Evolutionary conservation across 1,140 invertebrate species (phyloP).

Genomic region (Diuraphis noxia): DNA sequence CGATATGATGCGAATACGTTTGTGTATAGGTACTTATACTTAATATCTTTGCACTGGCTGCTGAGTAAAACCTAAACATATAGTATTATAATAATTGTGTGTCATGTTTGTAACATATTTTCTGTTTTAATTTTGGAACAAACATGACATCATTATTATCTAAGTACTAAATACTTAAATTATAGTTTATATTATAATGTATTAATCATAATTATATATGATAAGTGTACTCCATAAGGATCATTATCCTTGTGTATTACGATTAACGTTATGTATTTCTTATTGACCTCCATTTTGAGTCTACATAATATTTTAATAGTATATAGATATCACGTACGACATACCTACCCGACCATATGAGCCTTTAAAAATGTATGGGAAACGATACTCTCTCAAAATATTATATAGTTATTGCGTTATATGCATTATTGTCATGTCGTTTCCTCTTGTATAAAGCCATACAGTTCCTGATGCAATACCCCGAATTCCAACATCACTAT

Average conservation of each 20-base stretch:
- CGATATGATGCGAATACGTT: background rate
- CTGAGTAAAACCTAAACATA: background rate
- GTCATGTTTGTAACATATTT: slow-evolving; percentile 41
- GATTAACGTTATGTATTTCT: background rate
- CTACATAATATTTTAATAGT: background rate
- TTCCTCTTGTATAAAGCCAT: slow-evolving; percentile 33
- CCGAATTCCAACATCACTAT: slow-evolving; percentile 53
- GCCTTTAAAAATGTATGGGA: background rate
- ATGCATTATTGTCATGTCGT: background rate
- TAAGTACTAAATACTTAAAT: background rate
- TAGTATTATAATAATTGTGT: background rate
- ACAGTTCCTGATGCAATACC: slow-evolving; percentile 53
- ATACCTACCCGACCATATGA: background rate
- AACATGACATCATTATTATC: background rate
- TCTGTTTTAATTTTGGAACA: background rate
- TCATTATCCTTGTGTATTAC: background rate
- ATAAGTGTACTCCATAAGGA: background rate
- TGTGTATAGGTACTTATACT: background rate
- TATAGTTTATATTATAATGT: no score
- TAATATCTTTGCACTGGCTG: background rate
- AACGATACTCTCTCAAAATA: background rate
- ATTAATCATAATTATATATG: no score
- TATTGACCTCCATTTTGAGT: background rate
- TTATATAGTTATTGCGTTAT: background rate
- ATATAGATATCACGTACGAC: background rate